Percentiles rank a stretch among this genome's conserved stretches.
Conservation (phyloP, 2,113 vertebrate species). For the Myrmecophaga tridactyla region DNA sequence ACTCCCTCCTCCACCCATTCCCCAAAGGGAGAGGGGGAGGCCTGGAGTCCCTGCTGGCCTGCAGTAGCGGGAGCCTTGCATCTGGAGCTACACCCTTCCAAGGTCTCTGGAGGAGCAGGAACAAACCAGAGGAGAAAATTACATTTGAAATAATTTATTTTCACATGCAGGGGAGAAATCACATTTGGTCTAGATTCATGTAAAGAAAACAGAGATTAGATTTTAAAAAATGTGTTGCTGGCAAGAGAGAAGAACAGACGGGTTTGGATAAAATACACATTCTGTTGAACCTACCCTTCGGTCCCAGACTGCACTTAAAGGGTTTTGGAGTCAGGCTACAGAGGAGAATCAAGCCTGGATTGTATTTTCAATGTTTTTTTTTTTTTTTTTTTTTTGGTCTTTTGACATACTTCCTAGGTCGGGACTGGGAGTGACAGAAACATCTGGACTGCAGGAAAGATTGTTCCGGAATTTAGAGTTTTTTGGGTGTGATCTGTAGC, state of each 20-base stretch:
- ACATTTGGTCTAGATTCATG: constrained; percentile 73
- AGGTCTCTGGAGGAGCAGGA: constrained; percentile 35
- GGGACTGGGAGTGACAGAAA: constrained; percentile 4
- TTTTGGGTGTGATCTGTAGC: not conserved
- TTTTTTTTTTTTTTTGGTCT: constrained; percentile 18
- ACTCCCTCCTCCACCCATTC: not conserved
- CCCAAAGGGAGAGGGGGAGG: not conserved
- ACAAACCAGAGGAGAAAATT: constrained; percentile 67
- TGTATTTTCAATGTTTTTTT: constrained; percentile 45
- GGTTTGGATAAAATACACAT: constrained; percentile 58
- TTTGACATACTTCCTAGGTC: constrained; percentile 39
- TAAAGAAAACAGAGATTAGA: constrained; percentile 77
- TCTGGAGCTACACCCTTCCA: constrained; percentile 53
- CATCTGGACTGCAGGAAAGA: constrained; percentile 48
- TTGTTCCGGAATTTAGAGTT: constrained; percentile 1
- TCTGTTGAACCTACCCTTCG: constrained; percentile 65
- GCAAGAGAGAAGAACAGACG: constrained; percentile 61
- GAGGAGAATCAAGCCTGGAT: constrained; percentile 41
- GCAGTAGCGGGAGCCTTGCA: not conserved
- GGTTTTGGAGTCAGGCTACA: constrained; percentile 31
- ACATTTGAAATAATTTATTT: constrained; percentile 74
- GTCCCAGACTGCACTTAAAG: constrained; percentile 57
- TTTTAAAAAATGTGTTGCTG: constrained; percentile 67
- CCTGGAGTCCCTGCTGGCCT: not conserved
- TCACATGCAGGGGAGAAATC: constrained; percentile 75